Evolutionary conservation across 2,113 vertebrate genomes (phyloP).

Genomic region (Ameiurus melas): DNA sequence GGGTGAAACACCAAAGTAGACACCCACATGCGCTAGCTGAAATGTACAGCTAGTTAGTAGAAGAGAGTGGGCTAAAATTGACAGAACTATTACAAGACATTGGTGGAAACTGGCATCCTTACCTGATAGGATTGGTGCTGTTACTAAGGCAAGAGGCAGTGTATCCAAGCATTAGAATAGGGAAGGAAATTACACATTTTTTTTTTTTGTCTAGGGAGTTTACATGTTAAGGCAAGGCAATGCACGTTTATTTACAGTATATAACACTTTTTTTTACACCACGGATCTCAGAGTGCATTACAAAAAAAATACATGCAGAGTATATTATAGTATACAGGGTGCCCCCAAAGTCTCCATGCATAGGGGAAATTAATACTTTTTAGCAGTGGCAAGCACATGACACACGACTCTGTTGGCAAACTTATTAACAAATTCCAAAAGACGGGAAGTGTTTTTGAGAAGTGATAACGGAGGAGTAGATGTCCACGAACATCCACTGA

Average conservation of each 20-base stretch:
- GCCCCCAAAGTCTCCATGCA: too few relatives aligned
- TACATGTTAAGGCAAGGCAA: background rate
- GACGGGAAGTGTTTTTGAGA: too few relatives aligned
- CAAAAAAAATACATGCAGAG: too few relatives aligned
- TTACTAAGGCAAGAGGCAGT: background rate
- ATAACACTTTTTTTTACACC: background rate
- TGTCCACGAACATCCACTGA: too few relatives aligned
- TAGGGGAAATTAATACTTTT: too few relatives aligned
- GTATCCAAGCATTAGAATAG: background rate
- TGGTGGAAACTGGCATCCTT: background rate
- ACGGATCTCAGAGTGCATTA: background rate
- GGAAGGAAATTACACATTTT: background rate
- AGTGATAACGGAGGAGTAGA: too few relatives aligned
- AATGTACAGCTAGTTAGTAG: background rate
- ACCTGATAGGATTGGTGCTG: background rate
- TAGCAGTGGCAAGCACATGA: too few relatives aligned
- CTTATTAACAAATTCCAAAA: too few relatives aligned
- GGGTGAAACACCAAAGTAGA: background rate
- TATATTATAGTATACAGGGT: background rate
- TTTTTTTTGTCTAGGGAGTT: background rate
- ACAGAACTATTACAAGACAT: background rate
- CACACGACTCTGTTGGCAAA: too few relatives aligned
- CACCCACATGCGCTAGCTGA: background rate
- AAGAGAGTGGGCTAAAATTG: constrained; percentile 1
- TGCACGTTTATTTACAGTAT: background rate